These are phyloP conservation scores for Dasysyrphus tricinctus DNA, from an alignment of 2,888 invertebrate genomes.

Conservation along the genomic window DNA sequence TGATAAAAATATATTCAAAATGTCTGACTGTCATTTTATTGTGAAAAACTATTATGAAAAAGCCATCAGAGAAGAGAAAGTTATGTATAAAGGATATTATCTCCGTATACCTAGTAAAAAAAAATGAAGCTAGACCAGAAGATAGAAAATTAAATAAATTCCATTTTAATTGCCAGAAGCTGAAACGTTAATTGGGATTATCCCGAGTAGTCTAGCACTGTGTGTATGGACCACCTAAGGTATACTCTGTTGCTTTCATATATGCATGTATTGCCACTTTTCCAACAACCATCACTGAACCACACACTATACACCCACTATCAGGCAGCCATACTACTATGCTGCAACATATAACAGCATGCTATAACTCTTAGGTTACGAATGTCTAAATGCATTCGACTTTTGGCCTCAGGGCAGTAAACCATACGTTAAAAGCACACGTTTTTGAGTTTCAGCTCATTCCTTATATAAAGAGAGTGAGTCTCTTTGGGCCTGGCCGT, in stretches of 20 bases:
- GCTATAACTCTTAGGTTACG: slow-evolving; percentile 63
- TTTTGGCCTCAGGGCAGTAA: slow-evolving; percentile 75
- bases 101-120: background rate
- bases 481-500: slow-evolving; percentile 27
- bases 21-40: slow-evolving; percentile 8
- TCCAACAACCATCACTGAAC: slow-evolving; percentile 20
- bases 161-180: slow-evolving; percentile 76
- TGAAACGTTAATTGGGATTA: slow-evolving; percentile 77
- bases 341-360: background rate
- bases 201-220: slow-evolving; percentile 65
- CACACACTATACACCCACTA: slow-evolving; percentile 23
- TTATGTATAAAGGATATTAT: background rate
- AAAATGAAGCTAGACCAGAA: slow-evolving; percentile 12
- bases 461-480: slow-evolving; percentile 3
- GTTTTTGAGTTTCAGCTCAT: slow-evolving; percentile 61
- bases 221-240: slow-evolving; percentile 3
- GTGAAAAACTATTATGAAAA: background rate
- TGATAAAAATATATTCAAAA: slow-evolving; percentile 48
- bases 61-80: background rate
- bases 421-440: slow-evolving; percentile 76
- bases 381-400: slow-evolving; percentile 74
- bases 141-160: slow-evolving; percentile 74
- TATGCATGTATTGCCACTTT: slow-evolving; percentile 4
- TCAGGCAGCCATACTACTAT: background rate
- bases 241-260: slow-evolving; percentile 61